These are phyloP conservation scores for Pterostichus niger DNA, from an alignment of 2,888 invertebrate species.

Conservation along the genomic window DNA sequence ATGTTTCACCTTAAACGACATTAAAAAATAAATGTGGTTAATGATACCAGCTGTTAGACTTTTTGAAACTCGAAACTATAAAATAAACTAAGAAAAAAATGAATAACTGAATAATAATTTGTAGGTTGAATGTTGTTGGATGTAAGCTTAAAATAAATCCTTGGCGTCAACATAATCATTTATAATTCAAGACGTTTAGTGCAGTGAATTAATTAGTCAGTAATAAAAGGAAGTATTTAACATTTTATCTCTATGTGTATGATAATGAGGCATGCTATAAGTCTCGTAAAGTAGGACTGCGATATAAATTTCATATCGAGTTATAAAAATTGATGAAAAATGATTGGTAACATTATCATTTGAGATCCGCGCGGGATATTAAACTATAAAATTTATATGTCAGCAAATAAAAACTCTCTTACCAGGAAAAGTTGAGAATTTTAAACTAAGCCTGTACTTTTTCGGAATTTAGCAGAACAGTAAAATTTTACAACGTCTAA, in stretches of 20 bases:
- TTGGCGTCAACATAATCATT: slow-evolving; percentile 25
- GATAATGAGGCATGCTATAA: slow-evolving; percentile 10
- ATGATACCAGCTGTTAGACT: no score
- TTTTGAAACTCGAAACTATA: no score
- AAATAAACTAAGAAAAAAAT: no score
- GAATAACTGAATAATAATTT: slow-evolving; percentile 18
- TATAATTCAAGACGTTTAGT: slow-evolving; percentile 26
- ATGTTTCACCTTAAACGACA: no score
- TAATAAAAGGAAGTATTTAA: slow-evolving; percentile 44
- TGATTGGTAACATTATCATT: slow-evolving; percentile 41
- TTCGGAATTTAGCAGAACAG: slow-evolving; percentile 58
- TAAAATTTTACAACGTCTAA: slow-evolving; percentile 60
- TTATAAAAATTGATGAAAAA: slow-evolving; percentile 44
- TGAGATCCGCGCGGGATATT: not conserved
- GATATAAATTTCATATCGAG: slow-evolving; percentile 40
- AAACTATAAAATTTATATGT: slow-evolving; percentile 47
- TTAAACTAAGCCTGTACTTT: slow-evolving; percentile 44
- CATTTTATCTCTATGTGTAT: slow-evolving; percentile 36
- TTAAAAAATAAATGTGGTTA: no score
- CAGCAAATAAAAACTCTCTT: slow-evolving; percentile 23
- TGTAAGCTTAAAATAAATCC: slow-evolving; percentile 12
- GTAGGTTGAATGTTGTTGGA: not conserved
- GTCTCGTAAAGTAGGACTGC: slow-evolving; percentile 6
- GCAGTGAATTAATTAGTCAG: slow-evolving; percentile 20
- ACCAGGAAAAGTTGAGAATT: slow-evolving; percentile 13